These are phyloP conservation scores for Oscheius sp. DNA, from an alignment of 2,888 invertebrate species.

Conservation along the genomic window DNA sequence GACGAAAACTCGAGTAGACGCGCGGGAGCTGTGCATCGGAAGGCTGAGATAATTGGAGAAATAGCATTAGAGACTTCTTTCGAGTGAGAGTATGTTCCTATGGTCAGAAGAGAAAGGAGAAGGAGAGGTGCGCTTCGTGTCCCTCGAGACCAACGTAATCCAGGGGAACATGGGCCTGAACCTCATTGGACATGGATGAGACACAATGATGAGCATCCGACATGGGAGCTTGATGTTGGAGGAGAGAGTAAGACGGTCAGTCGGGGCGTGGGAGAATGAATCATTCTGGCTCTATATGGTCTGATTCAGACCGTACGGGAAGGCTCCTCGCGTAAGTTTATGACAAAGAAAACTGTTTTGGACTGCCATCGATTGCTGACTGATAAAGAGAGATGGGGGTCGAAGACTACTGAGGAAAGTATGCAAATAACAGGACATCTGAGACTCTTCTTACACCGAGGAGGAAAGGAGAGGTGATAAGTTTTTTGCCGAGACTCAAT, in stretches of 20 bases:
- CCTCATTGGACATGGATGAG: constrained; percentile 35
- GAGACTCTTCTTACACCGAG: not conserved
- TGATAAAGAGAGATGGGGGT: not conserved
- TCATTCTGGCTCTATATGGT: not conserved
- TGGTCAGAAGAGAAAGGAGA: not conserved
- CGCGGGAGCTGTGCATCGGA: constrained; percentile 13
- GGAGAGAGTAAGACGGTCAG: not conserved
- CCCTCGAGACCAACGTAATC: constrained; percentile 29
- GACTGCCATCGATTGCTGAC: no score
- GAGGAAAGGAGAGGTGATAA: not conserved
- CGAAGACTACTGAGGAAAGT: not conserved
- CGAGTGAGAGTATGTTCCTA: no score
- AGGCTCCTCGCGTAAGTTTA: constrained; percentile 8
- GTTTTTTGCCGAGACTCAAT: not conserved
- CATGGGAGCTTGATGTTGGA: not conserved
- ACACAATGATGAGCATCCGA: constrained; percentile 16
- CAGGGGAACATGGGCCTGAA: constrained; percentile 16
- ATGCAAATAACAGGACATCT: not conserved
- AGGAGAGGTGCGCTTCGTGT: constrained; percentile 9
- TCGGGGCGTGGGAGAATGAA: constrained; percentile 7
- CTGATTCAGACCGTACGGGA: constrained; percentile 19
- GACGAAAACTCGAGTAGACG: constrained; percentile 26
- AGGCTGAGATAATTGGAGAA: constrained; percentile 27
- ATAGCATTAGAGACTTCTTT: constrained; percentile 13
- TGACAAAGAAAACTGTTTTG: no score